phyloP scores from a whole-genome alignment of 1,140 invertebrate species.

The Lordiphosa clarofinis region DNA sequence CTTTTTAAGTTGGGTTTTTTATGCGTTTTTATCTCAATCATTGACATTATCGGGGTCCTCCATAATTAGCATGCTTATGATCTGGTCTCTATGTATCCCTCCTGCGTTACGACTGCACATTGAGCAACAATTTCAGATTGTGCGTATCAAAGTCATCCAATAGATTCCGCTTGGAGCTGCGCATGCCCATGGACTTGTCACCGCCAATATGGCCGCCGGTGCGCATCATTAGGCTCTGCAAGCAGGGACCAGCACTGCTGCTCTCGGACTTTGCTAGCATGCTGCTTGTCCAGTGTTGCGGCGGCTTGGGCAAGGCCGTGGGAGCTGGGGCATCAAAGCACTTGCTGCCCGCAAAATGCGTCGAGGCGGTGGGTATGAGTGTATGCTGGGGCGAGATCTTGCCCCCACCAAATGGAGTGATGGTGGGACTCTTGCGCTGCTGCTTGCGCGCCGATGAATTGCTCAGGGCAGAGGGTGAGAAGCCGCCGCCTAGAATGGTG shows the following conservation, averaged over 20 bases:
- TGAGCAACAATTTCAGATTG: slow-evolving; percentile 81
- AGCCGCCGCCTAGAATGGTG: slow-evolving; percentile 69
- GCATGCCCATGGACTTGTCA: slow-evolving; percentile 26
- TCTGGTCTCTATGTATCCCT: slow-evolving; percentile 25
- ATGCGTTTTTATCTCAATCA: slow-evolving; percentile 33
- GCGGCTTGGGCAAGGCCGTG: slow-evolving; percentile 83
- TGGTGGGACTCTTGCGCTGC: slow-evolving; percentile 58
- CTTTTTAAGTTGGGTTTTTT: slow-evolving; percentile 33
- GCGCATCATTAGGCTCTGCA: slow-evolving; percentile 52
- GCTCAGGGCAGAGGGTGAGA: slow-evolving; percentile 34
- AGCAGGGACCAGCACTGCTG: slow-evolving; percentile 61
- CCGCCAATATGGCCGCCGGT: slow-evolving; percentile 29
- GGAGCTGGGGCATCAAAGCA: slow-evolving; percentile 84
- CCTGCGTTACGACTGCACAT: slow-evolving; percentile 81
- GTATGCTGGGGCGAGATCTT: slow-evolving; percentile 63
- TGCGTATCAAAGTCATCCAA: slow-evolving; percentile 80
- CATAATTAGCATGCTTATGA: slow-evolving; percentile 29
- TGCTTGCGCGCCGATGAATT: slow-evolving; percentile 64
- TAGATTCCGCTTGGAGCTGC: slow-evolving; percentile 73
- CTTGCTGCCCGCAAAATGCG: slow-evolving; percentile 83
- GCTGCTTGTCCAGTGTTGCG: slow-evolving; percentile 81
- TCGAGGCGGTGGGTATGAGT: slow-evolving; percentile 75
- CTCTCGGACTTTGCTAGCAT: slow-evolving; percentile 50
- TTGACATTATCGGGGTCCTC: slow-evolving; percentile 62
- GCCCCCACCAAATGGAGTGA: slow-evolving; percentile 40